Conservation (phyloP, 2,888 invertebrate species). For the Lottia scabra region DNA sequence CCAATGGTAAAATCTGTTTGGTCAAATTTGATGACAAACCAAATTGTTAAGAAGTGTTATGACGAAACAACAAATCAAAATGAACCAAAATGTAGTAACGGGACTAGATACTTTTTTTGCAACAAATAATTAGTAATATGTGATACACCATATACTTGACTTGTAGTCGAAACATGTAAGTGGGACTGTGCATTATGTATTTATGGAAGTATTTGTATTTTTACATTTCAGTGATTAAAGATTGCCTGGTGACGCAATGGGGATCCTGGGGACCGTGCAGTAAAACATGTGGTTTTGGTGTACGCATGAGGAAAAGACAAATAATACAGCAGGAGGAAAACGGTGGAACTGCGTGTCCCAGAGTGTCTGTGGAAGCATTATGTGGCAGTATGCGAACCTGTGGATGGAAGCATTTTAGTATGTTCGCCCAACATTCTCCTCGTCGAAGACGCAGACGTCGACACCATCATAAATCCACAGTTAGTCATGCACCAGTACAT, state of each 20-base stretch:
- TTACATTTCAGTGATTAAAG: conserved; percentile 69
- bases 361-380: conserved; percentile 43
- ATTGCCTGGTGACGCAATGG: conserved; percentile 63
- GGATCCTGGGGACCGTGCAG: conserved; percentile 75
- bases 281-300: conserved; percentile 90
- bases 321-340: conserved; percentile 82
- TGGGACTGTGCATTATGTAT: too few relatives aligned
- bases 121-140: too few relatives aligned
- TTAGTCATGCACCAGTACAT: too few relatives aligned
- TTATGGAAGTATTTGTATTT: neutral
- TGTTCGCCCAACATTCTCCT: conserved; percentile 17
- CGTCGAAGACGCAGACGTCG: neutral
- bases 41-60: too few relatives aligned
- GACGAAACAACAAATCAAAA: too few relatives aligned
- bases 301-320: conserved; percentile 78
- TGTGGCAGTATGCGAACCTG: conserved; percentile 59
- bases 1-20: too few relatives aligned
- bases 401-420: conserved; percentile 47
- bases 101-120: too few relatives aligned
- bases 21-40: too few relatives aligned
- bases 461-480: too few relatives aligned
- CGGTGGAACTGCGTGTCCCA: conserved; percentile 81
- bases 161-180: too few relatives aligned
- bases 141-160: too few relatives aligned
- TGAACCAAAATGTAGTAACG: too few relatives aligned